Evolutionary conservation across 2,888 invertebrate species (phyloP), one percentile per base, ranked within the genome.

Genomic region (Thereva nobilitata): DNA sequence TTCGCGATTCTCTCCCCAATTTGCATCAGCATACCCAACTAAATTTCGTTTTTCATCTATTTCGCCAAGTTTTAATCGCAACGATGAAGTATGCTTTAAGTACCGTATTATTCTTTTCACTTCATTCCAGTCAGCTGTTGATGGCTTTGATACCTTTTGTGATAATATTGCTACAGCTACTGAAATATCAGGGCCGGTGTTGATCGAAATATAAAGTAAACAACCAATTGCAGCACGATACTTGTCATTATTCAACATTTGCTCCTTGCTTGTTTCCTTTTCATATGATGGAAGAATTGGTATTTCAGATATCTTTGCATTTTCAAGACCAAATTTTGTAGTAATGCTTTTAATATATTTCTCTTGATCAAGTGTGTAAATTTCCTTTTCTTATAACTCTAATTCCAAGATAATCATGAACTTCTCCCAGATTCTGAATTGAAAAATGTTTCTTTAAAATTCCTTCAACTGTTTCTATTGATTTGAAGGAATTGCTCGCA

Each of bases 1-100:
- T 4, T 7, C 40, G 47, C 69, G 67, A 56, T 76, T 70, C 53
- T 76, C 73, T 6, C 75, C 76, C 76, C 75, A 77, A 70, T 74
- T 73, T 44, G 76, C 76, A 68, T 77, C 75, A 8, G 74, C 73
- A 63, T 73, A 76, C 7, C 68, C 55, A 41, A 67, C 9, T 9
- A 42, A 45, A 35, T 54, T 50, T 5, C 45, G 4, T 34, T n/a
- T 37, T 12, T 7, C 12, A 12, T 61, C 57, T 9, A 35, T 50
- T 37, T 37, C 57, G 54, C 38, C 64, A 40, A 49, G 64, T 49
- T 10, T 52, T 55, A 52, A 67, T 45, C 10, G 57, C 41, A 42
- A 65, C 12, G n/a, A 37, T 47, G 12, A 44, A 41, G 52, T 61
- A 49, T 68, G 70, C 54, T 70, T 73, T 38, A 75, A 64, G 40